phyloP scores from a whole-genome alignment of 2,888 invertebrate species.

The Limnephilus marmoratus region DNA sequence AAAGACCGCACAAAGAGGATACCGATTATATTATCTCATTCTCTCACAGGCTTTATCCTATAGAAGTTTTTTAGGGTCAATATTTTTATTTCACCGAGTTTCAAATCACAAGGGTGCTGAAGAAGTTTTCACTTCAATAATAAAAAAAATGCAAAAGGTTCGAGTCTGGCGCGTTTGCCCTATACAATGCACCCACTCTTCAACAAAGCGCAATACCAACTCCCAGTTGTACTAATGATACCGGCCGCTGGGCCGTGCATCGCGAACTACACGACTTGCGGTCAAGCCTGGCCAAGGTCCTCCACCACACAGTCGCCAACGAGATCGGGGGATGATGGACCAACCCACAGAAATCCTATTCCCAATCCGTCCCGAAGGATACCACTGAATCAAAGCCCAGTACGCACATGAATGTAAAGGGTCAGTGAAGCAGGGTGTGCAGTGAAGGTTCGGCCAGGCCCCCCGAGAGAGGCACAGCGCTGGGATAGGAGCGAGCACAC shows the following conservation, averaged over 20 bases:
- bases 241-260: not conserved
- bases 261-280: conserved; percentile 95
- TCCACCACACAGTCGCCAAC: conserved; percentile 98
- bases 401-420: not conserved
- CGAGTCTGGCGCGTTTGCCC: conserved; percentile 89
- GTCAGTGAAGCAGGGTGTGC: not conserved
- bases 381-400: not conserved
- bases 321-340: conserved; percentile 80
- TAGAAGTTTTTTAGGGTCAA: too few relatives aligned
- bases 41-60: too few relatives aligned
- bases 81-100: too few relatives aligned
- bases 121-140: too few relatives aligned
- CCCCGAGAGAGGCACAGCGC: conserved; percentile 95
- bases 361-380: not conserved
- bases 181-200: conserved; percentile 90
- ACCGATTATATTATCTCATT: too few relatives aligned
- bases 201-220: conserved; percentile 99
- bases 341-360: not conserved
- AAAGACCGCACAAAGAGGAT: too few relatives aligned
- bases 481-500: conserved; percentile 97
- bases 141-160: conserved; percentile 77
- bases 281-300: conserved; percentile 99
- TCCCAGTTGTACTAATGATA: conserved; percentile 91
- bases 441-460: conserved; percentile 71
- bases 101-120: too few relatives aligned